Evolutionary conservation across 2,113 vertebrate genomes (phyloP), one percentile per base, ranked within the genome.

Genomic region (Leuciscus idus): DNA sequence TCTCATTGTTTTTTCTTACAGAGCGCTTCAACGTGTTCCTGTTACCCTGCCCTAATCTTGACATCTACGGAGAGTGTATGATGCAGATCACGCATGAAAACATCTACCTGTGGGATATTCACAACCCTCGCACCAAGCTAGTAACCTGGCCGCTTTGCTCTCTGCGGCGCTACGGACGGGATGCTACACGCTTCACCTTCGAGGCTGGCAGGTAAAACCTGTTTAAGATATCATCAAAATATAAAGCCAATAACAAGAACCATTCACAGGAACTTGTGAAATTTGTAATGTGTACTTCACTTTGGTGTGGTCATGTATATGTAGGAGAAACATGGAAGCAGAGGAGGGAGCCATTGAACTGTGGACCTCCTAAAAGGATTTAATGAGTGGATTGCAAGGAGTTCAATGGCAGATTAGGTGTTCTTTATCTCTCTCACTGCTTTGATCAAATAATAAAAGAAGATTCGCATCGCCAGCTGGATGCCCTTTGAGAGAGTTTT

Each of bases 41-140:
- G 89, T 89, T 98, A 28, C 98, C 98, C 30, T 97, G 96, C 88
- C 96, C 98, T 74, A 97, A 97, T 93, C 92, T 99, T 94, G 97
- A 98, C n/a, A 94, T 98, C 87, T 98, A 97, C 0, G 98, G 98
- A 0, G 98, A 98, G 92, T 98, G 98, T 91, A 98, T 97, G 94
- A 96, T 99, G 96, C 98, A 99, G 95, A 96, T 99, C 90, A 98
- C 98, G 55, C 96, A 98, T 0, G 98, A 99, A 91, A 98, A 99
- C 93, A 98, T 99, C 94, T 99, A 99, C 96, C 97, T 99, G 93
- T 99, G 98, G 98, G 98, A 99, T 91, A 94, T 92, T 23, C 97
- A 96, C 94, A 99, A 98, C 92, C 97, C 98, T 1, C 96, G 97
- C 39, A 93, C 95, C 89, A 98, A 97, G 92, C 96, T 99, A 88